These are phyloP conservation scores for Prionailurus bengalensis DNA, from an alignment of 2,113 vertebrate species.

Conservation along the genomic window DNA sequence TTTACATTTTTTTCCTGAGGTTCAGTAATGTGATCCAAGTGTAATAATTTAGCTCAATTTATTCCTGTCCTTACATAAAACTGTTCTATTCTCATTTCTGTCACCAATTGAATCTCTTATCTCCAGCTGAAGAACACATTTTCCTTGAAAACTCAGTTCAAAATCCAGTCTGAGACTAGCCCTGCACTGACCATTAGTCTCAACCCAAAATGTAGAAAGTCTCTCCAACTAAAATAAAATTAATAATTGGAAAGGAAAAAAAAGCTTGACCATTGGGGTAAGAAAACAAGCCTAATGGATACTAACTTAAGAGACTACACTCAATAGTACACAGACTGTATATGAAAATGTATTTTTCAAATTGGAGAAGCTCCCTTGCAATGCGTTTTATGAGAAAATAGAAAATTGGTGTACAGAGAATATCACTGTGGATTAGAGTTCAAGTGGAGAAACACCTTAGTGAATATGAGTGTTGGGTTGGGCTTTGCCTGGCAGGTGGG, in stretches of 20 bases:
- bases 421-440: background rate
- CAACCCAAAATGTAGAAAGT: background rate
- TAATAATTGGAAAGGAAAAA: background rate
- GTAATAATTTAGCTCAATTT: conserved; percentile 73
- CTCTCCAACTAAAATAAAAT: conserved; percentile 4
- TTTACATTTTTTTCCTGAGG: conserved; percentile 55
- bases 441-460: background rate
- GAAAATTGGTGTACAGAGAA: background rate
- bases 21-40: conserved; percentile 69
- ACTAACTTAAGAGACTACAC: background rate
- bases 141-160: conserved; percentile 51
- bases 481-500: background rate
- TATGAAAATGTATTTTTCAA: background rate
- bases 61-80: conserved; percentile 69
- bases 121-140: conserved; percentile 70
- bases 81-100: conserved; percentile 58
- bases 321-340: background rate
- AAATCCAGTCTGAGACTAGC: background rate
- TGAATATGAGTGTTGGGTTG: no score
- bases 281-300: background rate
- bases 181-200: background rate
- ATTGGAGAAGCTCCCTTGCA: background rate
- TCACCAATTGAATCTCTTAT: conserved; percentile 66
- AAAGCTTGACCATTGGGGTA: background rate
- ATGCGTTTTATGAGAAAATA: background rate